Conservation (phyloP, 2,113 vertebrate species). For the Dromaius novaehollandiae region DNA sequence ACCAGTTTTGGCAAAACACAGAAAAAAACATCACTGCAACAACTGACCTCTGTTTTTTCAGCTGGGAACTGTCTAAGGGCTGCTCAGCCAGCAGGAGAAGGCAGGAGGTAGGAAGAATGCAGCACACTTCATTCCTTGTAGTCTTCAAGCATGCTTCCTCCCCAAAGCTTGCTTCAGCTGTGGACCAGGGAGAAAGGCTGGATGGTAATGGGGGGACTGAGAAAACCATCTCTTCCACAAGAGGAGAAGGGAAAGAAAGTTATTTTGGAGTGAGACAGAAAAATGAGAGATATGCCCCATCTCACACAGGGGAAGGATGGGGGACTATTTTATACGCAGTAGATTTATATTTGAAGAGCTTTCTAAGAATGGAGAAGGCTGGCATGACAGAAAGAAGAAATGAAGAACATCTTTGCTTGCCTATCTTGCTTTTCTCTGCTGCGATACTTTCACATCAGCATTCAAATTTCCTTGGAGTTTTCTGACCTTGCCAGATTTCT, state of each 20-base stretch:
- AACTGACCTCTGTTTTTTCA: neutral
- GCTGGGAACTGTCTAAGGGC: neutral
- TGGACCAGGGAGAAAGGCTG: too few relatives aligned
- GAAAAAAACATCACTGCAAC: neutral
- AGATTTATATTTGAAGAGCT: neutral
- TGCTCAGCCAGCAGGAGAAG: neutral
- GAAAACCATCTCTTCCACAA: neutral
- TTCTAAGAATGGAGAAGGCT: neutral
- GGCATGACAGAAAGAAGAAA: neutral
- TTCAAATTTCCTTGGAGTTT: neutral
- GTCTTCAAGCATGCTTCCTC: neutral
- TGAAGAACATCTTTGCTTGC: neutral
- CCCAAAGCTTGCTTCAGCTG: fast-evolving
- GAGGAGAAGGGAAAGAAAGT: neutral
- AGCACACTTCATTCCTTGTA: neutral
- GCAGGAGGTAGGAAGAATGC: neutral
- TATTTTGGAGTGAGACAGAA: neutral
- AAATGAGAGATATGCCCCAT: neutral
- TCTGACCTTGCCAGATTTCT: neutral
- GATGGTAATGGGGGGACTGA: fast-evolving
- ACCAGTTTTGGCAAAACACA: neutral
- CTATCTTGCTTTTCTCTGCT: neutral
- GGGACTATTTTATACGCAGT: neutral
- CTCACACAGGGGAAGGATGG: neutral
- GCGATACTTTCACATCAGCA: neutral